Base-by-base conservation (phyloP, 2,113 vertebrate species). In the Synodontis membranacea region DNA sequence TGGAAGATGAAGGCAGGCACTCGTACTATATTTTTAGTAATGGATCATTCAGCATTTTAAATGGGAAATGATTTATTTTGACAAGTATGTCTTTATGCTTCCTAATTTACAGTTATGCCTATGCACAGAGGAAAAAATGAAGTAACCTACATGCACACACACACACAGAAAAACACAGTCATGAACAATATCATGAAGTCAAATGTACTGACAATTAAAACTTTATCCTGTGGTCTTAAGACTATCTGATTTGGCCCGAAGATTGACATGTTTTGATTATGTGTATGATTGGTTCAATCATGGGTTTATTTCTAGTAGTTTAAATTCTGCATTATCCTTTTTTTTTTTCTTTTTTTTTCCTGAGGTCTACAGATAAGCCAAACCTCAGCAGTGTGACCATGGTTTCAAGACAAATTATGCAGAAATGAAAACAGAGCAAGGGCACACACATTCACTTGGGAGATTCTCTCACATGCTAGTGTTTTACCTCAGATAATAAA, bases 1-100 rank as follows among this genome's bases (percentile, higher is more conserved):
- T 46, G 23, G 44, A 52, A 58, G 37, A 76, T n/a, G 56, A 44
- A 66, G 28, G 34, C 39, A 58, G 19, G 60, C 68, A 48, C 52
- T 60, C 5, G 90, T 93, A 88, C 80, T 87, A 89, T 82, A 83
- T 91, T 90, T 84, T 89, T 90, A 89, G 88, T 91, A 91, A 89
- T 60, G 15, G 62, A 86, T 89, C 87, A 75, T 89, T 80, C 64
- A 84, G 91, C 87, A 15, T 83, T 88, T 90, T 62, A 82, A 91
- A 91, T 86, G 10, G 17, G 37, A 80, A 56, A 5, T 68, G 28
- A 86, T 37, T 62, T 79, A 28, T 12, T 86, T 86, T 82, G 52
- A 82, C 68, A 86, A 21, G 42, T 37, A 21, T 74, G 84, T 82
- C 80, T 48, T 60, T 58, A n/a, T 79, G 44, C 15, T 64, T 62